phyloP scores from a whole-genome alignment of 2,113 vertebrate species.

The Lophochroa leadbeateri region DNA sequence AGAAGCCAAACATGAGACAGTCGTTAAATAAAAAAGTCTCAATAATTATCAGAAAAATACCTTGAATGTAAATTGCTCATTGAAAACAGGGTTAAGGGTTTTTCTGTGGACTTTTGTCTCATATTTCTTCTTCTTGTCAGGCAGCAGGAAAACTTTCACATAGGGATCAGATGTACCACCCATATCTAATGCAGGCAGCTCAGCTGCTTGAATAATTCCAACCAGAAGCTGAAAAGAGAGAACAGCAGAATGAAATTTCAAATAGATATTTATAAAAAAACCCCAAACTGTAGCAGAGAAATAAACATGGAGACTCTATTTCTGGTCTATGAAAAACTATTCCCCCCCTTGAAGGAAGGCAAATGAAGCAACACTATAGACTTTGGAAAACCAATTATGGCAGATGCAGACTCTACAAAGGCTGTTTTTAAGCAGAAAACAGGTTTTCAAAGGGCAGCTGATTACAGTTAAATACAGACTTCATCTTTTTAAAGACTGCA shows the following conservation, averaged over 20 bases:
- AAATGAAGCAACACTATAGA: slow-evolving; percentile 58
- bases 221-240: slow-evolving; percentile 78
- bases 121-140: slow-evolving; percentile 87
- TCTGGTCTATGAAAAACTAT: slow-evolving; percentile 18
- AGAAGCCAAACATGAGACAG: not conserved
- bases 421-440: slow-evolving; percentile 70
- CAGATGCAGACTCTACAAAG: slow-evolving; percentile 66
- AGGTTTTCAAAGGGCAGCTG: slow-evolving; percentile 77
- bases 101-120: slow-evolving; percentile 87
- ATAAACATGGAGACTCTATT: not conserved
- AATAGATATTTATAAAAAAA: not conserved
- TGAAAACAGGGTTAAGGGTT: slow-evolving; percentile 86
- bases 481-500: slow-evolving; percentile 70
- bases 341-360: slow-evolving; percentile 23
- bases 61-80: slow-evolving; percentile 87
- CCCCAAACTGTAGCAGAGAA: not conserved
- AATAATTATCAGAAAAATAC: slow-evolving; percentile 60
- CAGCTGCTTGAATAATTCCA: slow-evolving; percentile 86
- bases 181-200: slow-evolving; percentile 85
- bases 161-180: slow-evolving; percentile 85
- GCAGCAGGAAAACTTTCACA: slow-evolving; percentile 83
- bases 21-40: not conserved
- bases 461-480: slow-evolving; percentile 77
- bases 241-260: not conserved
- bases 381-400: slow-evolving; percentile 69